Evolutionary conservation across 2,797 vertebrate species (phyloP), one percentile per base, ranked within the genome.

Genomic region (Acanthurus lineatus): DNA sequence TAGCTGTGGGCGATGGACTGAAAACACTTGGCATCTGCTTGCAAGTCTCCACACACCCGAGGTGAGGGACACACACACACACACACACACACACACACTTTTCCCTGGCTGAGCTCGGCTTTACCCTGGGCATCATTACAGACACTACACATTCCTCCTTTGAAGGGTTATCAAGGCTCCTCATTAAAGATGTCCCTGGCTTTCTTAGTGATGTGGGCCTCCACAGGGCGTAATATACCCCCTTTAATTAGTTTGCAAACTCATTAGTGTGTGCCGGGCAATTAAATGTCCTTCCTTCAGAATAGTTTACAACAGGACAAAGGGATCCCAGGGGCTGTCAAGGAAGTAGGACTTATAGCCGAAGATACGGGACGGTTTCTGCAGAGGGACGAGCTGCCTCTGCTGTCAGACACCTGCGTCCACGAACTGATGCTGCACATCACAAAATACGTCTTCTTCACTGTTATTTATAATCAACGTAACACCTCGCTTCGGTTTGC

Each of bases 181-280:
- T 95, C 94, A 94, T 95, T 95, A 95, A 94, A 94, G 89, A 94
- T 92, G 92, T 93, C 93, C 92, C 92, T 88, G 89, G 89, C 88
- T 92, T 92, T 92, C 92, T 91, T 92, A 89, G 91, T 88, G 91
- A 88, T 89, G 90, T 84, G 91, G 90, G 88, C 87, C 91, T 93
- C 92, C 93, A 93, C 90, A 86, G 93, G 92, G 92, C 86, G 83
- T 87, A 85, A 91, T 89, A 89, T 78, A 83, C 86, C 92, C 92
- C 92, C 93, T 94, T 95, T 95, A 95, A 95, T 96, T 95, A 95
- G 94, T 92, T 91, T 93, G 93, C 92, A 93, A 93, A 94, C 93
- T 95, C 94, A 94, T 95, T 94, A 95, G 92, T 92, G 90, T 86
- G 92, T 81, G 93, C 92, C 80, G 89, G 91, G 87, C 93, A 94